Evolutionary conservation across 2,113 vertebrate genomes (phyloP), one percentile per base, ranked within the genome.

Genomic region (Colinus virginianus): DNA sequence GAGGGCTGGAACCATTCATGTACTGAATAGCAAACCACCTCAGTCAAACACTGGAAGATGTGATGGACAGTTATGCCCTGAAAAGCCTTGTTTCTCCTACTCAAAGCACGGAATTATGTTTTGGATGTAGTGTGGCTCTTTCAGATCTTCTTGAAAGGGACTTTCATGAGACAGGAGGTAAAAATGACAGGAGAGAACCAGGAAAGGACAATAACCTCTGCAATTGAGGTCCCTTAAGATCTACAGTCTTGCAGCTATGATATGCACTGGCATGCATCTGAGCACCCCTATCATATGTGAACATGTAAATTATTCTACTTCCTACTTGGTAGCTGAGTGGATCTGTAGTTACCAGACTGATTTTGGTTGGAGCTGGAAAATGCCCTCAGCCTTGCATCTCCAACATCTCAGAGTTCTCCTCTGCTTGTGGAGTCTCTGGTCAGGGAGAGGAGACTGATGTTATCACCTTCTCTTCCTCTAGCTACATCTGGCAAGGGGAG

Each of bases 1-100:
- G 30, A 2, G 3, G 8, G 2, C 20, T 66, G 19, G 12, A 68
- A 30, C 48, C 0, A 0, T 6, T 11, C 30, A 1, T n/a, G 30
- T 53, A 7, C 12, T 72, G 42, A 48, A 48, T 25, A 91, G 66
- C 67, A 88, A 81, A 22, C 3, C 28, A 46, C 42, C 58, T 18
- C 78, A 71, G 30, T 22, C 78, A 48, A 13, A 13, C 16, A 13
- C 43, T 53, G 20, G 40, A 70, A 79, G 63, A 62, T 4, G 16
- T 16, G 30, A 8, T 4, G 7, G 6, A 4, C 53, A n/a, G 51
- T 67, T 34, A 4, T 5, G 3, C 26, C 55, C 20, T 51, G 58
- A 62, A 76, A 43, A 70, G 11, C 11, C 6, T 8, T 40, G 5
- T 55, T 66, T 66, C 59, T 34, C 25, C 17, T 43, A 21, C 55